phyloP scores from a whole-genome alignment of 2,113 vertebrate genomes.

The Heterochromis multidens region DNA sequence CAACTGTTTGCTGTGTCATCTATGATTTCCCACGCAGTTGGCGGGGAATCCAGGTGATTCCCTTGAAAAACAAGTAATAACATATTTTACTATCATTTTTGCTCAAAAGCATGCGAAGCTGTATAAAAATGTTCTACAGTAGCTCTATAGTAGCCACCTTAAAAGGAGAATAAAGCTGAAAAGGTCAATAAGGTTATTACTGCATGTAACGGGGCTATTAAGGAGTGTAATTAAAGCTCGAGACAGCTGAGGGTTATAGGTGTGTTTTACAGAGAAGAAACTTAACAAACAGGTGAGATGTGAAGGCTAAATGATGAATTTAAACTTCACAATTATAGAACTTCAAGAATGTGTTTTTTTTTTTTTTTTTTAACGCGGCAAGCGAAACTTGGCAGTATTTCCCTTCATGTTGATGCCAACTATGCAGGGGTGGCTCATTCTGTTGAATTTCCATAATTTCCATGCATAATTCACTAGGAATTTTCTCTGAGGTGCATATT shows the following conservation, averaged over 20 bases:
- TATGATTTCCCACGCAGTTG: slow-evolving; percentile 5
- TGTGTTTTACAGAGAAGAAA: background rate
- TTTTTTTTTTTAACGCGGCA: background rate
- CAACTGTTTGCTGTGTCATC: slow-evolving; percentile 49
- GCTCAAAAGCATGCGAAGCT: background rate
- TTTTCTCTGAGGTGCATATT: slow-evolving; percentile 30
- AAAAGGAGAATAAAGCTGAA: background rate
- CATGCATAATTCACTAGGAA: slow-evolving; percentile 50
- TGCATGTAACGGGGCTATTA: background rate
- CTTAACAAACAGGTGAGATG: background rate
- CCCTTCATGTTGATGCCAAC: background rate
- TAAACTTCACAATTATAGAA: background rate
- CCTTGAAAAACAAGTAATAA: background rate
- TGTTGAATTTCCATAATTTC: slow-evolving; percentile 37
- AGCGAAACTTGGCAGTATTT: background rate
- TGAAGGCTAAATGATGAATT: background rate
- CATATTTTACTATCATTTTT: background rate
- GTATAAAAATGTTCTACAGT: background rate
- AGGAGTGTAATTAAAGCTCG: background rate
- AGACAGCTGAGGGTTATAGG: too few relatives aligned
- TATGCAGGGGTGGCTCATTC: background rate
- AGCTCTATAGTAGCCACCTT: background rate
- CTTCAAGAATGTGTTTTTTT: background rate
- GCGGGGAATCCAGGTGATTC: background rate
- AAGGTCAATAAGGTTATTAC: background rate